A percentile compares a stretch with the other conserved stretches of the same genome.
Conservation (phyloP, 2,888 invertebrate species). For the Onthophagus sagittarius region DNA sequence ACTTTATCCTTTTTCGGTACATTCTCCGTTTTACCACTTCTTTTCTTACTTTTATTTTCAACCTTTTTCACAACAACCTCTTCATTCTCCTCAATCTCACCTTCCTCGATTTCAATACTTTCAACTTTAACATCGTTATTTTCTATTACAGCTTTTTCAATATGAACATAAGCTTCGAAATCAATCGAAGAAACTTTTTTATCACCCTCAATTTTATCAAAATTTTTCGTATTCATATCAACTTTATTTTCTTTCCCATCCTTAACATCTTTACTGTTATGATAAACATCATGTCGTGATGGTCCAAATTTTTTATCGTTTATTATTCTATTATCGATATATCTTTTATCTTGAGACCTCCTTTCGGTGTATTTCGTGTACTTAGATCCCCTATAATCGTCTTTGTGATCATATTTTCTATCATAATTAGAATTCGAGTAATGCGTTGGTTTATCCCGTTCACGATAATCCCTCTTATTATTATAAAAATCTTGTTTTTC, state of each 20-base stretch:
- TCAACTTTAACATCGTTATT: too few relatives aligned
- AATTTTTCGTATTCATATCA: neutral
- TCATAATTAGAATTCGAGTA: neutral
- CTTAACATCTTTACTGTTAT: neutral
- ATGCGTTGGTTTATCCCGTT: too few relatives aligned
- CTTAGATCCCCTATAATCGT: neutral
- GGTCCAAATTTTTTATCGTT: neutral
- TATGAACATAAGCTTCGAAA: neutral
- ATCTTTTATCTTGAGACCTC: neutral
- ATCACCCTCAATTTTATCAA: neutral
- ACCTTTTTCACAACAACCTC: neutral
- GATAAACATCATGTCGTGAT: neutral
- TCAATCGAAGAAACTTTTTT: neutral
- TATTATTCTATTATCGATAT: conserved; percentile 1
- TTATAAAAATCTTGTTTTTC: too few relatives aligned
- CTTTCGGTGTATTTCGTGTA: neutral
- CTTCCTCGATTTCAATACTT: neutral
- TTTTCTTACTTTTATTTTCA: too few relatives aligned
- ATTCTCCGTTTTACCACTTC: too few relatives aligned
- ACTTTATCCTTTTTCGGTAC: too few relatives aligned
- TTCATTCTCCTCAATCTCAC: neutral
- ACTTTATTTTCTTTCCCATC: neutral
- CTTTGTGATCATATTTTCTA: neutral
- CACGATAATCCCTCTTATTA: too few relatives aligned
- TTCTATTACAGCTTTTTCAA: neutral